Percentiles rank a stretch among this genome's conserved stretches.
Evolutionary conservation across 2,888 invertebrate species (phyloP).

Genomic region (Ormia ochracea): DNA sequence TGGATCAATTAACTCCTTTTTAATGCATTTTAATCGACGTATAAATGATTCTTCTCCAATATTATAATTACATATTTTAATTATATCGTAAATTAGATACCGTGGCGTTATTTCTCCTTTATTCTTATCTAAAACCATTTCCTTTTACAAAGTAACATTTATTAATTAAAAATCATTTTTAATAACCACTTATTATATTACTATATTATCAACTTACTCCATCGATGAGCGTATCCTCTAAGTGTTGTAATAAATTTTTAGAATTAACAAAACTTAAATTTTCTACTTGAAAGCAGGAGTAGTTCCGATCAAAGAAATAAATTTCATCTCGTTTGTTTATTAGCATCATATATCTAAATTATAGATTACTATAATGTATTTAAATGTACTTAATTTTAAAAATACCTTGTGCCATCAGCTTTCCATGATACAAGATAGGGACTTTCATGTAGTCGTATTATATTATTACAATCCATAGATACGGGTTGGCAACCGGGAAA

Average conservation of each 20-base stretch:
- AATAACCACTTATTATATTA: background rate
- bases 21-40: conserved; percentile 86
- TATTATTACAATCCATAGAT: conserved; percentile 92
- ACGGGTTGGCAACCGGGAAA: conserved; percentile 99
- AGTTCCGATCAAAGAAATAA: conserved; percentile 96
- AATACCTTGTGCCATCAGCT: conserved; percentile 96
- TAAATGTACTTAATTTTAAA: background rate
- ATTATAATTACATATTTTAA: conserved; percentile 86
- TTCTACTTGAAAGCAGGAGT: conserved; percentile 91
- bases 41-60: conserved; percentile 86
- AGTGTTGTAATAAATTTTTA: conserved; percentile 83
- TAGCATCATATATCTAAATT: conserved; percentile 93
- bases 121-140: conserved; percentile 96
- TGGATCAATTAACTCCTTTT: conserved; percentile 81
- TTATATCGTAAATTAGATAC: conserved; percentile 95
- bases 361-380: background rate
- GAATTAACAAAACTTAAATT: conserved; percentile 88
- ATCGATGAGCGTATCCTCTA: conserved; percentile 91
- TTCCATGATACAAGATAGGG: conserved; percentile 99
- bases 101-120: conserved; percentile 86
- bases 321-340: conserved; percentile 90
- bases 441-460: conserved; percentile 84
- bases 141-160: conserved; percentile 79
- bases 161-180: background rate
- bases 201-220: conserved; percentile 83